These are phyloP conservation scores for Potorous gilbertii DNA, from an alignment of 2,797 vertebrate species.

Conservation along the genomic window DNA sequence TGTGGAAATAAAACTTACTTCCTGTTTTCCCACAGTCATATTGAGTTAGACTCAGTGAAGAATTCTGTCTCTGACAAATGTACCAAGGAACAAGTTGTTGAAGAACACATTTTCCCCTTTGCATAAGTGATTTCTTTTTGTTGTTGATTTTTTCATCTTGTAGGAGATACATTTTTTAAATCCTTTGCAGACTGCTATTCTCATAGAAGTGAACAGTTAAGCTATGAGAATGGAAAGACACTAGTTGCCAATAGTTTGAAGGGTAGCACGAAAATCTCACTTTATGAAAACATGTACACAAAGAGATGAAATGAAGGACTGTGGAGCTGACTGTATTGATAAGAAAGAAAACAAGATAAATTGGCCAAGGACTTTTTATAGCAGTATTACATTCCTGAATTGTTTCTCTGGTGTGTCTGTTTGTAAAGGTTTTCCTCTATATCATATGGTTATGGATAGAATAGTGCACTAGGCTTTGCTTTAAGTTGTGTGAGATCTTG, in stretches of 20 bases:
- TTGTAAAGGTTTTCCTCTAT: neutral
- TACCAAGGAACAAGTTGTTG: neutral
- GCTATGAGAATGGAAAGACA: neutral
- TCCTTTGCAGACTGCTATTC: neutral
- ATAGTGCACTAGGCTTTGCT: neutral
- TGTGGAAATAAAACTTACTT: too few species aligned
- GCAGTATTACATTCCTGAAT: neutral
- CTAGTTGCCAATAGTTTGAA: neutral
- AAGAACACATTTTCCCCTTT: neutral
- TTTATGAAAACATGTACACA: neutral
- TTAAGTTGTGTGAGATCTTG: neutral
- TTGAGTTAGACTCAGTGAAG: neutral
- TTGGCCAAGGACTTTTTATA: neutral
- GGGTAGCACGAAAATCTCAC: neutral
- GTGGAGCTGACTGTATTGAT: neutral
- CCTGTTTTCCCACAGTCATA: neutral
- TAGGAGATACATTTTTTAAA: neutral
- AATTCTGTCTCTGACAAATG: neutral
- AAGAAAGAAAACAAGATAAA: neutral
- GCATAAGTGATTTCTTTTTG: neutral
- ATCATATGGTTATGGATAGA: neutral
- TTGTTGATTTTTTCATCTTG: neutral
- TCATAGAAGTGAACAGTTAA: neutral
- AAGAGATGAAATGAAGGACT: neutral
- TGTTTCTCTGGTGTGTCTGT: neutral